Base-by-base conservation (phyloP, 2,797 vertebrate species). In the Gobionotothen gibberifrons region DNA sequence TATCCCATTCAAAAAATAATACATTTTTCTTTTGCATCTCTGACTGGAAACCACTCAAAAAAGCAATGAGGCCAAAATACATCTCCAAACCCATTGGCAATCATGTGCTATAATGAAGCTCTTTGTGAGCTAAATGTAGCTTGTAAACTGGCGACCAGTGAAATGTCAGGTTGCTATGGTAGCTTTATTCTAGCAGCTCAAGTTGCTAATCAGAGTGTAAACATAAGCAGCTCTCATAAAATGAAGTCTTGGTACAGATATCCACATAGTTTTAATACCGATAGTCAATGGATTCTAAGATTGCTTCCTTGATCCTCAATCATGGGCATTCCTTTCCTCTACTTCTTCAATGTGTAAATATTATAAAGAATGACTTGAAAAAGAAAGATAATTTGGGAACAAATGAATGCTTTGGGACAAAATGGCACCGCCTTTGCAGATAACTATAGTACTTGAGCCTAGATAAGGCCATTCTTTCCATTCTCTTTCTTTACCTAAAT, bases 401-500 rank as follows among this genome's bases (percentile, higher is more conserved):
- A 72, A 43, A 8, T 36, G 26, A 16, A 39, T 51, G 49, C 56
- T 21, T 13, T 65, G 67, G n/a, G 21, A 69, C 58, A 79, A 78
- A 84, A 73, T 76, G 59, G 74, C 76, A 67, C 53, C 26, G 82
- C 29, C 62, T 75, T 85, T 78, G 75, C 9, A 43, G 76, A 63
- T 72, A 78, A 71, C 36, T 39, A 51, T 61, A 54, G 21, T 32
- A 46, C 53, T 66, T 61, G 69, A 61, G 62, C 54, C 59, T 40
- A 78, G 73, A 58, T 43, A 59, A 49, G 63, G 73, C 71, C 75
- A 69, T 69, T 86, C 69, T 78, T 75, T 68, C 56, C 77, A 82
- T 74, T 74, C 78, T 85, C 69, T 61, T 72, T 90, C 90, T 86
- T 89, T 79, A 84, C 58, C 56, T 74, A 74, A 81, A 78, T 72